Conservation (phyloP, 2,797 vertebrate genomes). For the Setipinna tenuifilis region DNA sequence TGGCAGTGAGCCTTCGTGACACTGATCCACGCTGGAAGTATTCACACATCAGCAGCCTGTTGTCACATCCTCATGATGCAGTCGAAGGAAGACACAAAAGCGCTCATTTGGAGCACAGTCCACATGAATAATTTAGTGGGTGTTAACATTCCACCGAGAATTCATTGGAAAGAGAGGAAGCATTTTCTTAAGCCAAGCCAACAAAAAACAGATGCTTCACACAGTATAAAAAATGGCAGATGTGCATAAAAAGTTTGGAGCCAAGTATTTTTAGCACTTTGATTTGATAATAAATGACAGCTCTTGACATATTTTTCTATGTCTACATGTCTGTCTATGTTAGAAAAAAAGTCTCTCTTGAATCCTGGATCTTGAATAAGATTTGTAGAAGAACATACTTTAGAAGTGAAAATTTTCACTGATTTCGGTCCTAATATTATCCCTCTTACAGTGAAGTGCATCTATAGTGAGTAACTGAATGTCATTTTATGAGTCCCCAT, state of each 20-base stretch:
- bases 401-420: background rate
- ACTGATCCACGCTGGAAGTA: background rate
- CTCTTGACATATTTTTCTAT: too few relatives aligned
- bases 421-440: background rate
- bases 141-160: conserved; percentile 31
- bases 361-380: conserved; percentile 33
- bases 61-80: conserved; percentile 37
- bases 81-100: conserved; percentile 35
- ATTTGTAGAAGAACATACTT: conserved; percentile 27
- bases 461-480: background rate
- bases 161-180: conserved; percentile 26
- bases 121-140: conserved; percentile 42
- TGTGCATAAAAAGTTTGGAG: conserved; percentile 44
- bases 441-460: background rate
- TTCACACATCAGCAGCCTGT: conserved; percentile 42
- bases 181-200: conserved; percentile 49
- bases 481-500: too few relatives aligned
- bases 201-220: conserved; percentile 52
- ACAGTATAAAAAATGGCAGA: conserved; percentile 27
- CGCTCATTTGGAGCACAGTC: conserved; percentile 34
- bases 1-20: background rate
- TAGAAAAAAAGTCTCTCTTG: too few relatives aligned
- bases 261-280: conserved; percentile 41
- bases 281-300: background rate
- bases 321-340: too few relatives aligned